phyloP scores from a whole-genome alignment of 2,888 invertebrate species.

The Ornithoptera priamus region DNA sequence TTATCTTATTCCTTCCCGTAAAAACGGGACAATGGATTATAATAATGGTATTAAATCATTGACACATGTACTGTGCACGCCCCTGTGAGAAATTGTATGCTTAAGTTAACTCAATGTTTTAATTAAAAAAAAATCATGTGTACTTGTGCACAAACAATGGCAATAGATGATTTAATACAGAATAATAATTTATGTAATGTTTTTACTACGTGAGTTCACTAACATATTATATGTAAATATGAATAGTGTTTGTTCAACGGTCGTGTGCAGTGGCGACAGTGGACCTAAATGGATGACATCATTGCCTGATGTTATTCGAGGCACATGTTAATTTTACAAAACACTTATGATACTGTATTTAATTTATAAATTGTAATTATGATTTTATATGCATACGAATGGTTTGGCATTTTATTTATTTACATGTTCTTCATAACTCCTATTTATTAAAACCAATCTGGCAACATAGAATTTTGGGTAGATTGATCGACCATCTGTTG shows the following conservation, averaged over 20 bases:
- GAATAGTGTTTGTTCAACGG: constrained; percentile 29
- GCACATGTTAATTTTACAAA: constrained; percentile 2
- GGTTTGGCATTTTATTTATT: no score
- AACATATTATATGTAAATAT: constrained; percentile 20
- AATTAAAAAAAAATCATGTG: neutral
- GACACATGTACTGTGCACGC: no score
- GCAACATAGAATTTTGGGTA: no score
- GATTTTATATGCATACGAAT: no score
- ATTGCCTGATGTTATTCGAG: neutral
- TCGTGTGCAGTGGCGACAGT: constrained; percentile 22
- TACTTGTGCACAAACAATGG: neutral
- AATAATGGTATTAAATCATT: no score
- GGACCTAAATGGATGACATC: constrained; percentile 18
- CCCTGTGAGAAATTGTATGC: neutral
- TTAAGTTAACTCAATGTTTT: neutral
- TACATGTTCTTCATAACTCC: no score
- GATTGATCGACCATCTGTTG: no score
- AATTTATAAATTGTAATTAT: no score
- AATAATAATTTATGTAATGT: constrained; percentile 13
- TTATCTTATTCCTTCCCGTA: no score
- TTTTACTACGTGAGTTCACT: constrained; percentile 21
- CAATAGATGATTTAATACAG: constrained; percentile 12
- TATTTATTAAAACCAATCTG: no score
- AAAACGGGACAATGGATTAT: no score
- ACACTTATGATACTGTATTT: no score